These are phyloP conservation scores for Pristionchus fissidentatus DNA, from an alignment of 2,888 invertebrate genomes.

Conservation along the genomic window DNA sequence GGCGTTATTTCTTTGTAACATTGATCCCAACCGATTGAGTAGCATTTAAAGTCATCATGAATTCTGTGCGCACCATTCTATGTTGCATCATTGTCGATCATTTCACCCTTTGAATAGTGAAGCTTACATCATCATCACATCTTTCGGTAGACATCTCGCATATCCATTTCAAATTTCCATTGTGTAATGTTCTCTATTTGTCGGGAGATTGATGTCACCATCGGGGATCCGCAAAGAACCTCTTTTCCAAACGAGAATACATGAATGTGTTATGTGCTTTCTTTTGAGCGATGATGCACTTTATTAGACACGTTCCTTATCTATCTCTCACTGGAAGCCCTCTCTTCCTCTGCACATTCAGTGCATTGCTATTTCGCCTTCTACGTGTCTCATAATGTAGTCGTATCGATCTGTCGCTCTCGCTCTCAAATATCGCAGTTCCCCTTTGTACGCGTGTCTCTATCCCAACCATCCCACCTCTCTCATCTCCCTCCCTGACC, in stretches of 20 bases:
- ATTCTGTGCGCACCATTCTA: background rate
- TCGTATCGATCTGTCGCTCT: slow-evolving; percentile 1
- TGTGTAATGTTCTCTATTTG: background rate
- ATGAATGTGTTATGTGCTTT: background rate
- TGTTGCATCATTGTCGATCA: slow-evolving; percentile 12
- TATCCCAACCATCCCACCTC: background rate
- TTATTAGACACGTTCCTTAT: background rate
- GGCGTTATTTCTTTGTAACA: background rate
- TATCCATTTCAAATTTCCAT: background rate
- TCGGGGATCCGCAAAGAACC: background rate
- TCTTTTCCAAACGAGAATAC: background rate
- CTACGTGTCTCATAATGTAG: background rate
- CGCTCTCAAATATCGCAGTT: slow-evolving; percentile 31
- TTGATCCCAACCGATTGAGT: background rate
- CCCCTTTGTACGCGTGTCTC: slow-evolving; percentile 34
- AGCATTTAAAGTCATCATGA: background rate
- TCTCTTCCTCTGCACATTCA: background rate
- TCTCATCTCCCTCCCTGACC: background rate
- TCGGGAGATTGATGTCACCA: background rate
- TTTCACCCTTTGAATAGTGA: background rate
- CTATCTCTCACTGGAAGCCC: too few relatives aligned
- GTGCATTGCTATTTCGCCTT: background rate
- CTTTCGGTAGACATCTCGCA: background rate
- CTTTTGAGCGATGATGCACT: too few relatives aligned
- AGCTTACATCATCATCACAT: background rate